Evolutionary conservation across 2,113 vertebrate species (phyloP).

Genomic region (Corvus cornix): DNA sequence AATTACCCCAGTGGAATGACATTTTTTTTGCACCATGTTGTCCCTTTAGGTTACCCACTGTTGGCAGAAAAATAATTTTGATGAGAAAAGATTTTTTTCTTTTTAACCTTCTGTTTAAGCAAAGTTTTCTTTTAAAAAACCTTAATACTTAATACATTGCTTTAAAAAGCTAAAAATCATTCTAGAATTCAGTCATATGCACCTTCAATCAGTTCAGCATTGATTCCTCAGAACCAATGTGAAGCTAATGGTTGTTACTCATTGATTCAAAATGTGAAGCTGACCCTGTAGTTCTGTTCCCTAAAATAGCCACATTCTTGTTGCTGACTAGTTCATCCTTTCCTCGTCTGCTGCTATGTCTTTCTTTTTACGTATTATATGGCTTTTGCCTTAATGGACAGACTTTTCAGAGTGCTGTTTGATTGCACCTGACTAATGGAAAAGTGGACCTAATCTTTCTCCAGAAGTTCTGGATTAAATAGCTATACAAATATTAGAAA

Average conservation of each 20-base stretch:
- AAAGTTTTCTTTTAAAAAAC: background rate
- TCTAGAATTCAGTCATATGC: background rate
- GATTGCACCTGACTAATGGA: background rate
- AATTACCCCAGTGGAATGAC: background rate
- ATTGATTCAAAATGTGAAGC: background rate
- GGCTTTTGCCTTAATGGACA: background rate
- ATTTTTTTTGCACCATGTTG: background rate
- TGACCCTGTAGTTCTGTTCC: background rate
- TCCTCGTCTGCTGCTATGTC: background rate
- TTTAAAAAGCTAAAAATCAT: background rate
- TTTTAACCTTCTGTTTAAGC: background rate
- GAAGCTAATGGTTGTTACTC: background rate
- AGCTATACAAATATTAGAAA: background rate
- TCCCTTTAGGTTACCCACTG: background rate
- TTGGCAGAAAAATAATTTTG: background rate
- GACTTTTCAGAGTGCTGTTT: background rate
- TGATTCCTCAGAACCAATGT: background rate
- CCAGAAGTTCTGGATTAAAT: background rate
- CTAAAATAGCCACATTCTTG: background rate
- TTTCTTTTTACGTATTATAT: background rate
- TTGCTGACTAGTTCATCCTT: background rate
- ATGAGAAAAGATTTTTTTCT: fast-evolving
- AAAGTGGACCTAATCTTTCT: background rate
- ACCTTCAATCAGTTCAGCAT: background rate
- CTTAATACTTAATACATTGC: background rate